Evolutionary conservation across 2,888 invertebrate species (phyloP).

Genomic region (Blera fallax): DNA sequence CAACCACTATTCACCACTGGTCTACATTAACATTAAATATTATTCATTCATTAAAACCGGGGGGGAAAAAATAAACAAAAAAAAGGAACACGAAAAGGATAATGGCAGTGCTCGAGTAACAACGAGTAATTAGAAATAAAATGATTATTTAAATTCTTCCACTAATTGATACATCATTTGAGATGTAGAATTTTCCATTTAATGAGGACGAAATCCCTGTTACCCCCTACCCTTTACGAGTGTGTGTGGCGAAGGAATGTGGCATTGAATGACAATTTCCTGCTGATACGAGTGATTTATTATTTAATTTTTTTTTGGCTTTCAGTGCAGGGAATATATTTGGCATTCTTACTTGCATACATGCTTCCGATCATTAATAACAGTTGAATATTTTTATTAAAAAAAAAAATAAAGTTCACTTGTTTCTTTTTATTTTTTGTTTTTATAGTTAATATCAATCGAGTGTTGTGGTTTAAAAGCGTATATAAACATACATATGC

Average conservation of each 20-base stretch:
- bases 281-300: neutral
- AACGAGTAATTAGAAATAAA: neutral
- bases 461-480: neutral
- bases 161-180: slow-evolving; percentile 7
- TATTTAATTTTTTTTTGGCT: too few species aligned
- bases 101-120: neutral
- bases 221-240: too few species aligned
- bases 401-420: neutral
- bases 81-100: neutral
- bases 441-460: neutral
- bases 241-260: neutral
- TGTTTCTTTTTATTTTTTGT: neutral
- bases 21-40: neutral
- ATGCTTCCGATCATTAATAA: slow-evolving; percentile 2
- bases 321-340: neutral
- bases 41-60: neutral
- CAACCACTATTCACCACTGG: neutral
- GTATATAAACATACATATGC: neutral
- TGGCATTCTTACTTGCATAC: too few species aligned
- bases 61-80: neutral
- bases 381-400: neutral
- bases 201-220: too few species aligned
- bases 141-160: slow-evolving; percentile 9
- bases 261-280: neutral
- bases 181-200: neutral